phyloP scores from a whole-genome alignment of 2,113 vertebrate species.

The Phyllopteryx taeniolatus region DNA sequence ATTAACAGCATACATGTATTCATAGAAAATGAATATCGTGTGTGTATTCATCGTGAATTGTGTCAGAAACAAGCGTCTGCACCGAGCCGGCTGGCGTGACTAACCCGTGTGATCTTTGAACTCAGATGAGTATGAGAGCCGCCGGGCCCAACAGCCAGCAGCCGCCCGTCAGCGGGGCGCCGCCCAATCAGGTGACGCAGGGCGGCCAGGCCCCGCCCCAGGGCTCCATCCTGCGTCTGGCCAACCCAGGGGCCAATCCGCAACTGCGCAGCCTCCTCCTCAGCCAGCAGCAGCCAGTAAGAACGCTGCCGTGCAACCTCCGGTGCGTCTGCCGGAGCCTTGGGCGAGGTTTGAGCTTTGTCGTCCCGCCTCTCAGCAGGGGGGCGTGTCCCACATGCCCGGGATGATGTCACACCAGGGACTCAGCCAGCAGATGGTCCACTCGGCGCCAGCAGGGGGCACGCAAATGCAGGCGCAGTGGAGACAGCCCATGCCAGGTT shows the following conservation, averaged over 20 bases:
- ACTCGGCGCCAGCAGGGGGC: slow-evolving; percentile 76
- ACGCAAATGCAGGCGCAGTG: slow-evolving; percentile 80
- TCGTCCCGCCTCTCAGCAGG: slow-evolving; percentile 67
- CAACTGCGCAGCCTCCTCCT: slow-evolving; percentile 90
- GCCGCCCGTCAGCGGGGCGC: slow-evolving; percentile 69
- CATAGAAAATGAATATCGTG: not conserved
- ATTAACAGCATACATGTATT: not conserved
- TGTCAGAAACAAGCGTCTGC: not conserved
- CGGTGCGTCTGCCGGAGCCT: not conserved
- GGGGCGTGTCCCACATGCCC: slow-evolving; percentile 79
- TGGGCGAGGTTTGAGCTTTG: not conserved
- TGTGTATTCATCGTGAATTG: not conserved
- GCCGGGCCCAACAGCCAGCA: slow-evolving; percentile 74
- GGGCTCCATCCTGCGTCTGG: slow-evolving; percentile 81
- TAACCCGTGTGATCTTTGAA: not conserved
- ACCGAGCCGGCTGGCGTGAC: not conserved
- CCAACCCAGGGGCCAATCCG: slow-evolving; percentile 89
- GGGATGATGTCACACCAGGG: slow-evolving; percentile 82
- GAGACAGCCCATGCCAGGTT: slow-evolving; percentile 78
- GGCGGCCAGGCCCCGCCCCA: slow-evolving; percentile 74
- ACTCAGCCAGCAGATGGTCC: slow-evolving; percentile 80
- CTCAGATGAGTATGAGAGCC: slow-evolving; percentile 79
- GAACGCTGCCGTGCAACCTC: slow-evolving; percentile 15
- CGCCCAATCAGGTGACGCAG: slow-evolving; percentile 76
- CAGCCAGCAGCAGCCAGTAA: slow-evolving; percentile 86